These are phyloP conservation scores for Pocota personata DNA, from an alignment of 2,888 invertebrate species.

Conservation along the genomic window DNA sequence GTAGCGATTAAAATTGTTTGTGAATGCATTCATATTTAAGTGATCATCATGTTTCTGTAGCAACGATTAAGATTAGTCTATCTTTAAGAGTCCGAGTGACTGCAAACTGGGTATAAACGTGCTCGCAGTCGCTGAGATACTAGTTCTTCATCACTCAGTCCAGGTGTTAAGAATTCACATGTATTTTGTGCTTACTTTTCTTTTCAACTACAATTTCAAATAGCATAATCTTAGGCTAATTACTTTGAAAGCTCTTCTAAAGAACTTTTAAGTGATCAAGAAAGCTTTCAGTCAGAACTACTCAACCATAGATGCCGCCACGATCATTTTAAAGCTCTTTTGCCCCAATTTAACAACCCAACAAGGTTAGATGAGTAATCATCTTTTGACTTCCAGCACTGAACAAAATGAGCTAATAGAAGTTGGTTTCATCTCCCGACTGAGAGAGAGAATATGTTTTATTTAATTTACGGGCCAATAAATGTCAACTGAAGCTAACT, in stretches of 20 bases:
- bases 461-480: constrained; percentile 26
- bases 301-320: constrained; percentile 31
- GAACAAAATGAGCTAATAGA: constrained; percentile 2
- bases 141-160: too few species aligned
- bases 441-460: background rate
- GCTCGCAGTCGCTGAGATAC: too few species aligned
- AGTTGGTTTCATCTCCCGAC: background rate
- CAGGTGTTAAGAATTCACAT: background rate
- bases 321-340: background rate
- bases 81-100: too few species aligned
- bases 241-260: background rate
- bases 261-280: background rate
- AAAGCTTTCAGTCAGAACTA: constrained; percentile 9
- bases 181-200: background rate
- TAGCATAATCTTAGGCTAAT: constrained; percentile 8
- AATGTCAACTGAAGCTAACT: constrained; percentile 27
- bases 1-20: too few species aligned
- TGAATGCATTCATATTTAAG: too few species aligned
- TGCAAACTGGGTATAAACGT: too few species aligned
- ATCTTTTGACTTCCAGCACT: constrained; percentile 19
- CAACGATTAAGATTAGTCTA: too few species aligned
- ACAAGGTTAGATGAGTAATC: constrained; percentile 36
- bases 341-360: background rate
- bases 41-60: too few species aligned
- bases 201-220: too few species aligned